phyloP scores from a whole-genome alignment of 2,797 vertebrate genomes.

The Pelochelys cantorii region DNA sequence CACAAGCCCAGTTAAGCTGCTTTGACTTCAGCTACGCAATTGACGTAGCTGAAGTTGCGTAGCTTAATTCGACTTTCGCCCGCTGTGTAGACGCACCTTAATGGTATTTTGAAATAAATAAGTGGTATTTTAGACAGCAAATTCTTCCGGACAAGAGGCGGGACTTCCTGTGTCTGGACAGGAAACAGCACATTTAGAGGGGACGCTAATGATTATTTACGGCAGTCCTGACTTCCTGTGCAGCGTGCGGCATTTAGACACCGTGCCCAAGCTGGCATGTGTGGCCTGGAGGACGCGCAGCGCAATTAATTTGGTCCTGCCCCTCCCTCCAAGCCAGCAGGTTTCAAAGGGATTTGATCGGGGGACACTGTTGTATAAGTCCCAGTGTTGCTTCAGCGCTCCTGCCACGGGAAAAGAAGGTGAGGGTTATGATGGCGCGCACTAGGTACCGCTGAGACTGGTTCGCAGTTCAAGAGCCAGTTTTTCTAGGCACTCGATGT shows the following conservation, averaged over 20 bases:
- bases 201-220: neutral
- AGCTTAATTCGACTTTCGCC: no score
- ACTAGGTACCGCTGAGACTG: neutral
- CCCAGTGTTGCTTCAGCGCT: neutral
- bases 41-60: no score
- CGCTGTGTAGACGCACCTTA: no score
- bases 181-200: neutral
- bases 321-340: neutral
- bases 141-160: neutral
- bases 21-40: no score
- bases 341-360: neutral
- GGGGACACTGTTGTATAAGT: neutral
- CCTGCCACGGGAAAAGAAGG: no score
- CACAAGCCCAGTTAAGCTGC: no score
- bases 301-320: neutral
- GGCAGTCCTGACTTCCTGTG: neutral
- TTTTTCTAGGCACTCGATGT: neutral
- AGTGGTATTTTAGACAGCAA: neutral
- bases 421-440: neutral
- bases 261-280: neutral
- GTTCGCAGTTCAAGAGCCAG: neutral
- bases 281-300: neutral
- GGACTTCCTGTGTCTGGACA: neutral
- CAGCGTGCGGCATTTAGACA: neutral
- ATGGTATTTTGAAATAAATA: no score